Evolutionary conservation across 1,140 invertebrate genomes (phyloP).

Genomic region (Oryctes rhinoceros): DNA sequence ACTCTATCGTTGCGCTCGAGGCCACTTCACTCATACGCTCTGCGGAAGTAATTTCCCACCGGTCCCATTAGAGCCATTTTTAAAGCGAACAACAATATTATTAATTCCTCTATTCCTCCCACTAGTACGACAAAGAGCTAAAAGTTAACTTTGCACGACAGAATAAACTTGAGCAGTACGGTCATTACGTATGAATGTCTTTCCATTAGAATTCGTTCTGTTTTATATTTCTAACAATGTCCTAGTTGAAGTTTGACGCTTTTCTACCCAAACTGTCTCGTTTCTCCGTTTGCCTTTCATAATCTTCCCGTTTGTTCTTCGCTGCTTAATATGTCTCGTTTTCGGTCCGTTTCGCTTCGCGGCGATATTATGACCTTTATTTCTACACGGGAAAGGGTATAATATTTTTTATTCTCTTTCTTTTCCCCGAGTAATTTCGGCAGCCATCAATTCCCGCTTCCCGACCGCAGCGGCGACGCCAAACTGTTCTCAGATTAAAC

Average conservation of each 20-base stretch:
- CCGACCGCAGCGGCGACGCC: background rate
- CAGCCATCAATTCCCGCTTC: conserved; percentile 2
- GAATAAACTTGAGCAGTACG: background rate
- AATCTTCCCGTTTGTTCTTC: background rate
- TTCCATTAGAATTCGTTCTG: background rate
- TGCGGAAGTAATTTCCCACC: conserved; percentile 16
- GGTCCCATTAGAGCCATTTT: conserved; percentile 13
- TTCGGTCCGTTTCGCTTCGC: background rate
- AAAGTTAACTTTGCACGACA: background rate
- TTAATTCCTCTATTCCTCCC: conserved; percentile 22
- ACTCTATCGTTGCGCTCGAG: background rate
- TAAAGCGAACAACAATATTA: conserved; percentile 9
- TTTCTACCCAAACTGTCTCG: background rate
- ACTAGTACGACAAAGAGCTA: background rate
- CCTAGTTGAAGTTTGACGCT: conserved; percentile 1
- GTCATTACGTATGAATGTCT: conserved; percentile 4
- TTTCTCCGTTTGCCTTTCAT: background rate
- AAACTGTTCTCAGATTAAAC: conserved; percentile 9
- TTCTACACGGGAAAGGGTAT: conserved; percentile 8
- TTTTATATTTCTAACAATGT: conserved; percentile 2
- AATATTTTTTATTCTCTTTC: conserved; percentile 17
- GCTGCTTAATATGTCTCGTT: background rate
- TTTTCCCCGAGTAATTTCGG: background rate
- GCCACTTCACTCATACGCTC: background rate
- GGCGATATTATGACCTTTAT: background rate